Evolutionary conservation across 2,888 invertebrate genomes (phyloP).

Genomic region (Coleophora deauratella): DNA sequence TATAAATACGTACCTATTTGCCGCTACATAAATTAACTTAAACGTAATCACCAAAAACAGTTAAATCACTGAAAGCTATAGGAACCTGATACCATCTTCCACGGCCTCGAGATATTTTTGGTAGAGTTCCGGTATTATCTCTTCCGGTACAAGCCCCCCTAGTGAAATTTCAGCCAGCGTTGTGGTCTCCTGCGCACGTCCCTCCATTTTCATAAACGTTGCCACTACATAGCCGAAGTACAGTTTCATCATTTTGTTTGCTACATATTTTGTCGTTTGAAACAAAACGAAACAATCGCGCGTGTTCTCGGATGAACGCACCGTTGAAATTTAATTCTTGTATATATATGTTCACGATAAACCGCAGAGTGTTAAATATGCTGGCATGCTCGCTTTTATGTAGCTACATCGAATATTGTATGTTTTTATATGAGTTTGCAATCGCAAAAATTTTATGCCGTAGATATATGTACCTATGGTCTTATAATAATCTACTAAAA

Average conservation of each 20-base stretch:
- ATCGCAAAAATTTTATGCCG: no score
- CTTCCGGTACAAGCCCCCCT: conserved; percentile 8
- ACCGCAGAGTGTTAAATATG: background rate
- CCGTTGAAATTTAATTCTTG: conserved; percentile 34
- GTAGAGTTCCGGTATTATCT: conserved; percentile 27
- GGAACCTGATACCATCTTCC: conserved; percentile 21
- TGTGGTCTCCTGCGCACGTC: no score
- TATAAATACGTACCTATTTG: no score
- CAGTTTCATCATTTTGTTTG: background rate
- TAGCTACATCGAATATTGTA: no score
- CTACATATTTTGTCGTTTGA: conserved; percentile 12
- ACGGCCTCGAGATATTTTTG: conserved; percentile 32
- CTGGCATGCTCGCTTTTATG: background rate
- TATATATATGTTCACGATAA: conserved; percentile 6
- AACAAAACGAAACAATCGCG: conserved; percentile 3
- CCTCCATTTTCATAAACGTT: no score
- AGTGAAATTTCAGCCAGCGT: no score
- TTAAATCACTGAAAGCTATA: conserved; percentile 4
- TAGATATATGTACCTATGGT: no score
- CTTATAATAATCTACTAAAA: no score
- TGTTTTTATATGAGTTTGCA: no score
- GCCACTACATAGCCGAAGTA: no score
- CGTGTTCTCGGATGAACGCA: conserved; percentile 29
- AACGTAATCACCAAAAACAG: no score
- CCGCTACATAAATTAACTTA: no score